These are phyloP conservation scores for Heteronetta atricapilla DNA, from an alignment of 2,113 vertebrate species.

Conservation along the genomic window DNA sequence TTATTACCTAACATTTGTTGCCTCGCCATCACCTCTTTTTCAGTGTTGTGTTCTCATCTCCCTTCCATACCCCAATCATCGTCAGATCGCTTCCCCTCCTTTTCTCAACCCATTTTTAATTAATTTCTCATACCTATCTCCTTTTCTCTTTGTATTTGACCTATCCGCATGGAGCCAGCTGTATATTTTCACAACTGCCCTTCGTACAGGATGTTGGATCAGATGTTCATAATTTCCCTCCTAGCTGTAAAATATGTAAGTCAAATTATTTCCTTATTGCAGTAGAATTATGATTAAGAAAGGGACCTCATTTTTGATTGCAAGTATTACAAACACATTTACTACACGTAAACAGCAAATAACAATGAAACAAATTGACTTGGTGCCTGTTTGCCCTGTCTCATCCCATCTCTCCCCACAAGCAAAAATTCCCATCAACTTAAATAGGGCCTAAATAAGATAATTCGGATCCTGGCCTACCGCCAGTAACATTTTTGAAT, in stretches of 20 bases:
- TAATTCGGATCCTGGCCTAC: not conserved
- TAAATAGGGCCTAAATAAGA: not conserved
- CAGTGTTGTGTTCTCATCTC: not conserved
- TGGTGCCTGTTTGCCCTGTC: not conserved
- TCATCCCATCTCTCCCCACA: not conserved
- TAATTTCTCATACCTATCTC: not conserved
- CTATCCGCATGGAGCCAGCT: not conserved
- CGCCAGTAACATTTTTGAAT: not conserved
- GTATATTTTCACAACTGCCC: not conserved
- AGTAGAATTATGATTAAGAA: not conserved
- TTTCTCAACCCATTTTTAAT: not conserved
- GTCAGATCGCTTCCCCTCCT: not conserved
- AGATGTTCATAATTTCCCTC: not conserved
- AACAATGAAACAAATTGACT: not conserved
- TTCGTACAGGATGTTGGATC: not conserved
- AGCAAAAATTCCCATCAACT: not conserved
- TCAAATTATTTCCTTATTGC: not conserved
- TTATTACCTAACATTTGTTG: not conserved
- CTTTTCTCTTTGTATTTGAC: not conserved
- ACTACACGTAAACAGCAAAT: not conserved
- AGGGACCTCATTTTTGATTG: not conserved
- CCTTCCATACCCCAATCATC: not conserved
- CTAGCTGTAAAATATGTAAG: not conserved
- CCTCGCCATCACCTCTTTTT: not conserved
- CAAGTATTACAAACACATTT: not conserved